These are phyloP conservation scores for Forbesichthys papilliferus DNA, from an alignment of 2,113 vertebrate genomes.

Conservation along the genomic window DNA sequence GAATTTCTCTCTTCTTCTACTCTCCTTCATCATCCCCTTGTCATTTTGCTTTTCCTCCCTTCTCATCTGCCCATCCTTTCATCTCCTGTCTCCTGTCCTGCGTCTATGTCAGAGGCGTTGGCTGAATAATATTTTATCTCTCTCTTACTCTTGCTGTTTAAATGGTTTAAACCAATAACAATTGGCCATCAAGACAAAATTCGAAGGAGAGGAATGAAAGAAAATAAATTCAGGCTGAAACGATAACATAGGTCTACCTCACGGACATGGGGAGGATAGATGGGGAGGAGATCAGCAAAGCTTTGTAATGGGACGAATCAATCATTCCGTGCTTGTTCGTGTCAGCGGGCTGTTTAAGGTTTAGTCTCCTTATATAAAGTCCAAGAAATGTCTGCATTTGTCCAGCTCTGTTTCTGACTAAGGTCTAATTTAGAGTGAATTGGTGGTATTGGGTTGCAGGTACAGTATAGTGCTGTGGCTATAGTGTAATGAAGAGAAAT, in stretches of 20 bases:
- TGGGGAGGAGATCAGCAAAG: slow-evolving; percentile 63
- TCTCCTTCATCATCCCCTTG: slow-evolving; percentile 3
- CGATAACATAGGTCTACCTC: slow-evolving; percentile 72
- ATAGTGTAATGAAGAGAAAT: slow-evolving; percentile 54
- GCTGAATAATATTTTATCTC: slow-evolving; percentile 46
- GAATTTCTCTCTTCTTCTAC: slow-evolving; percentile 7
- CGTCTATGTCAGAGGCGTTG: not conserved
- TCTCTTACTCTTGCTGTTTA: slow-evolving; percentile 12
- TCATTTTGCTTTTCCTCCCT: not conserved
- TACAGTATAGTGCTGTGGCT: slow-evolving; percentile 23
- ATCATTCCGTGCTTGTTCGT: slow-evolving; percentile 63
- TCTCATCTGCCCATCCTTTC: not conserved
- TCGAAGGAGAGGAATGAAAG: slow-evolving; percentile 48
- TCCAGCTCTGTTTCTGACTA: slow-evolving; percentile 34
- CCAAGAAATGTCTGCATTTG: slow-evolving; percentile 42
- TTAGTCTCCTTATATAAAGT: slow-evolving; percentile 52
- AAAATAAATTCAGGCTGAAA: slow-evolving; percentile 71
- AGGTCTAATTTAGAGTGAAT: slow-evolving; percentile 47
- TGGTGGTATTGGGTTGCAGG: slow-evolving; percentile 58
- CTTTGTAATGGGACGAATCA: slow-evolving; percentile 80
- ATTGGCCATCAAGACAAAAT: slow-evolving; percentile 66
- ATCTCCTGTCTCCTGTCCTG: not conserved
- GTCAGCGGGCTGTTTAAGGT: slow-evolving; percentile 69
- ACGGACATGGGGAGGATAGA: slow-evolving; percentile 44
- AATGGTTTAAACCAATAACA: slow-evolving; percentile 71